phyloP scores from a whole-genome alignment of 2,113 vertebrate species.

The Galeopterus variegatus region DNA sequence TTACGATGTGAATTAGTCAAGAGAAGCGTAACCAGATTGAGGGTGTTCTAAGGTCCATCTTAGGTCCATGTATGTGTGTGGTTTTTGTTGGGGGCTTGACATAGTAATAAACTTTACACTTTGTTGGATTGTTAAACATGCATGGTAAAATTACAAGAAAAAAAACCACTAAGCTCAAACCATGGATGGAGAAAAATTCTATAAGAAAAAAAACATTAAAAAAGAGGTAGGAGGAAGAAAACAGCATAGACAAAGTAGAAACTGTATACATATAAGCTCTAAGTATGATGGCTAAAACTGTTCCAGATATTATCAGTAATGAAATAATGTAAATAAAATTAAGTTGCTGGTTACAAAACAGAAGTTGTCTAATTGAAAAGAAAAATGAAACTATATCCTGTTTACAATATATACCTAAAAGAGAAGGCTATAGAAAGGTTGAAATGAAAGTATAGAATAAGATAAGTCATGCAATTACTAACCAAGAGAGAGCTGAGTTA shows the following conservation, averaged over 20 bases:
- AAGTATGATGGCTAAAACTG: not conserved
- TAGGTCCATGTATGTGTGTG: too few species aligned
- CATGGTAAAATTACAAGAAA: not conserved
- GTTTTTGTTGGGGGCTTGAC: not conserved
- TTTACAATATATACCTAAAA: conserved; percentile 12
- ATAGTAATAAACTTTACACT: conserved; percentile 3
- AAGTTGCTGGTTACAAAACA: not conserved
- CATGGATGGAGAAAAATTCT: not conserved
- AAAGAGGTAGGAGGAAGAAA: not conserved
- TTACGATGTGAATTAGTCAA: not conserved
- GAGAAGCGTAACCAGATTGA: not conserved
- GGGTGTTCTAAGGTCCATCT: too few species aligned
- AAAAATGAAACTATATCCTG: not conserved
- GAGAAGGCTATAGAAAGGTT: not conserved
- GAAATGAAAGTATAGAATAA: not conserved
- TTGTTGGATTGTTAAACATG: not conserved
- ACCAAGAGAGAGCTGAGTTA: not conserved
- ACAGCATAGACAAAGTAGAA: not conserved
- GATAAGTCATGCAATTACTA: not conserved
- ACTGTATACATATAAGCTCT: not conserved
- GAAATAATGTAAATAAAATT: conserved; percentile 51
- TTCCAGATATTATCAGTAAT: not conserved
- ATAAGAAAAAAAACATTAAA: not conserved
- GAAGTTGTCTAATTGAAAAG: not conserved
- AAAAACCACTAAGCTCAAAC: conserved; percentile 1